Conservation (phyloP, 1,140 invertebrate genomes). For the Berghia stephanieae region DNA sequence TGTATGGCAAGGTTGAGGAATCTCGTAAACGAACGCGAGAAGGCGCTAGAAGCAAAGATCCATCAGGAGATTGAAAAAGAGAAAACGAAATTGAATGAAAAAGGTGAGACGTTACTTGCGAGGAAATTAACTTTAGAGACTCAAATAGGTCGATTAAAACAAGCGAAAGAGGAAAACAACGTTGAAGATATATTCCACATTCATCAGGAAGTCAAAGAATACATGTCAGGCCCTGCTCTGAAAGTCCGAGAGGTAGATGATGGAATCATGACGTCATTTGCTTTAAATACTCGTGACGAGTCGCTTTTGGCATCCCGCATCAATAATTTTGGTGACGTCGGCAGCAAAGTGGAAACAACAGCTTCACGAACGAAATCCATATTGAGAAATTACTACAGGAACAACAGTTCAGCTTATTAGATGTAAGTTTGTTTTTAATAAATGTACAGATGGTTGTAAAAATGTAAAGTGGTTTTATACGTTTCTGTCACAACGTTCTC, state of each 20-base stretch:
- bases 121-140: constrained; percentile 30
- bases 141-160: constrained; percentile 36
- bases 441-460: too few relatives aligned
- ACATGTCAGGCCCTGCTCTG: constrained; percentile 35
- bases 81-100: constrained; percentile 43
- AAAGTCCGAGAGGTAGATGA: constrained; percentile 47
- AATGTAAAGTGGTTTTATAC: too few relatives aligned
- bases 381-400: too few relatives aligned
- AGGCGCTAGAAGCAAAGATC: constrained; percentile 42
- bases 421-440: too few relatives aligned
- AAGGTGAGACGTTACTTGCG: constrained; percentile 37
- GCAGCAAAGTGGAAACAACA: constrained; percentile 39
- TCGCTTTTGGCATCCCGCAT: constrained; percentile 39
- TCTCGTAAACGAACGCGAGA: constrained; percentile 45
- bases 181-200: constrained; percentile 49
- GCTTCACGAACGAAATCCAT: constrained; percentile 11
- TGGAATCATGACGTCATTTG: constrained; percentile 46
- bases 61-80: constrained; percentile 45
- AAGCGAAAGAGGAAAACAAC: constrained; percentile 42
- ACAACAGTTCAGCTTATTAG: too few relatives aligned
- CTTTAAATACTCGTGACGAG: constrained; percentile 45
- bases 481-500: too few relatives aligned
- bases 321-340: constrained; percentile 46
- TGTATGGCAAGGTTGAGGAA: constrained; percentile 42
- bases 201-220: constrained; percentile 41